Conservation (phyloP, 2,797 vertebrate species). For the Enteromius treurensis region DNA sequence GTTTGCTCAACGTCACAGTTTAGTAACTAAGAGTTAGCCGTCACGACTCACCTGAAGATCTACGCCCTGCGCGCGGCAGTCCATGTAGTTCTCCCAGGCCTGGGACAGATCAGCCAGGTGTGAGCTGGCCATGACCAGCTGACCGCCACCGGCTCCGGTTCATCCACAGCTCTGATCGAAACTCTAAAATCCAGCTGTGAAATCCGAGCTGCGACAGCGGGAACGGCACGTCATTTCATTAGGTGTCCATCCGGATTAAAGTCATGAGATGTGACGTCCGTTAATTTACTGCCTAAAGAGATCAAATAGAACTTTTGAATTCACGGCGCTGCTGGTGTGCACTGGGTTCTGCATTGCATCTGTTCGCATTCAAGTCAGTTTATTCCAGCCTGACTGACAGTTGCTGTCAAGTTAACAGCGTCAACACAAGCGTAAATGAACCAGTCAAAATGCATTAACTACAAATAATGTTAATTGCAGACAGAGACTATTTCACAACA, state of each 20-base stretch:
- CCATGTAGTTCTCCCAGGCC: slow-evolving; percentile 83
- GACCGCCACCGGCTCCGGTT: slow-evolving; percentile 31
- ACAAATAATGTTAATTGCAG: neutral
- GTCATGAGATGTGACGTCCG: neutral
- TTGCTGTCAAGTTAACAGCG: slow-evolving; percentile 41
- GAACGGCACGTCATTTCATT: neutral
- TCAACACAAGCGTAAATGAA: neutral
- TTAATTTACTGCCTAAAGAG: slow-evolving; percentile 16
- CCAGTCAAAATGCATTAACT: neutral
- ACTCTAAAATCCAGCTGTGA: slow-evolving; percentile 46
- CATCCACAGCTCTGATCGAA: slow-evolving; percentile 16
- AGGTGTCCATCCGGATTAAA: neutral
- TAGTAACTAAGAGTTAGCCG: too few species aligned
- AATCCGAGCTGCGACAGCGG: neutral
- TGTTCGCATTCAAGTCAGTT: neutral
- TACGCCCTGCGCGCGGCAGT: slow-evolving; percentile 79
- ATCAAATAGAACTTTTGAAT: slow-evolving; percentile 2
- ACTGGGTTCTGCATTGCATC: neutral
- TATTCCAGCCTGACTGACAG: slow-evolving; percentile 4
- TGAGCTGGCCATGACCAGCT: slow-evolving; percentile 63
- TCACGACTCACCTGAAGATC: slow-evolving; percentile 75
- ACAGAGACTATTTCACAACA: slow-evolving; percentile 1
- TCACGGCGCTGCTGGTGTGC: neutral
- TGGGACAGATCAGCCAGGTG: slow-evolving; percentile 73
- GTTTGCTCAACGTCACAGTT: neutral